Evolutionary conservation across 2,113 vertebrate species (phyloP).

Genomic region (Salvelinus fontinalis): DNA sequence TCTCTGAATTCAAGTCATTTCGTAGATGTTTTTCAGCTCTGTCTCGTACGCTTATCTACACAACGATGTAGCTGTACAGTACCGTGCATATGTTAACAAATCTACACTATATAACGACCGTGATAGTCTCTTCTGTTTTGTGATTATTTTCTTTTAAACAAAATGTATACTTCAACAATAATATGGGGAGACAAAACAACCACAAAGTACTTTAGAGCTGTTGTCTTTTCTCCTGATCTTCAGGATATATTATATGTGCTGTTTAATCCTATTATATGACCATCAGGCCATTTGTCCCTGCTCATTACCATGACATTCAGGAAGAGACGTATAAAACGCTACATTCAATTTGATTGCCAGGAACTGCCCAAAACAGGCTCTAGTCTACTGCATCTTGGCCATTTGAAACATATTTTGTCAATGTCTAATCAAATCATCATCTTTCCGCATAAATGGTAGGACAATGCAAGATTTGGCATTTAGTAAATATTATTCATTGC

Average conservation of each 20-base stretch:
- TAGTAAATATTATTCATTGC: slow-evolving; percentile 1
- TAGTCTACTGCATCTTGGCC: no score
- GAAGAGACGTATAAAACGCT: slow-evolving; percentile 39
- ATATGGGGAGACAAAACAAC: slow-evolving; percentile 1
- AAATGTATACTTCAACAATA: background rate
- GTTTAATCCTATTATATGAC: background rate
- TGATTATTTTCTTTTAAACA: no score
- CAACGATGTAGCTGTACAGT: no score
- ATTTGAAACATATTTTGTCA: slow-evolving; percentile 32
- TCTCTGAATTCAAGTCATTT: no score
- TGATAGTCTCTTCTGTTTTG: no score
- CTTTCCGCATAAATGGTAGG: slow-evolving; percentile 25
- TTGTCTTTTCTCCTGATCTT: background rate
- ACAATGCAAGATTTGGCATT: slow-evolving; percentile 7
- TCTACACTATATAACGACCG: background rate
- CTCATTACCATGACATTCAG: slow-evolving; percentile 13
- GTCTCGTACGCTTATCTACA: no score
- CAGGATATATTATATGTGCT: background rate
- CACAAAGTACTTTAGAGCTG: background rate
- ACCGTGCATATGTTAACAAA: no score
- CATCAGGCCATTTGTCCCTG: slow-evolving; percentile 2
- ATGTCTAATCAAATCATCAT: slow-evolving; percentile 39
- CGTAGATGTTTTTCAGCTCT: no score
- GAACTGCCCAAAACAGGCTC: slow-evolving; percentile 32
- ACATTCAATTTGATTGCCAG: slow-evolving; percentile 50